Evolutionary conservation across 2,888 invertebrate species (phyloP).

Genomic region (Drosophila austrosaltans): DNA sequence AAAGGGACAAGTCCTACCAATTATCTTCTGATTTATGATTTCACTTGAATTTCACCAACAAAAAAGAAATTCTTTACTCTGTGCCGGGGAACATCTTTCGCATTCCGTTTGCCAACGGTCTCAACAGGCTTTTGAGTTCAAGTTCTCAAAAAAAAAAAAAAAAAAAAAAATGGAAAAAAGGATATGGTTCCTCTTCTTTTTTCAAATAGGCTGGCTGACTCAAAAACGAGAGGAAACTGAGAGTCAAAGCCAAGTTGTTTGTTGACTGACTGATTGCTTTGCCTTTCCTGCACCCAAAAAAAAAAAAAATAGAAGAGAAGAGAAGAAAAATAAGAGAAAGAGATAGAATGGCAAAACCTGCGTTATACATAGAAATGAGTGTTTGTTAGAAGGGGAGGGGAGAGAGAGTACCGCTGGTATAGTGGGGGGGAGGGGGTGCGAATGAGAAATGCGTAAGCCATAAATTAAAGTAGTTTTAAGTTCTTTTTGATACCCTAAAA

Average conservation of each 20-base stretch:
- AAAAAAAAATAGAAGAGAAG: slow-evolving; percentile 38
- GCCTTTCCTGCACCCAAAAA: slow-evolving; percentile 32
- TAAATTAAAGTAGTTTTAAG: slow-evolving; percentile 78
- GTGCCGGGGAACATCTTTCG: slow-evolving; percentile 13
- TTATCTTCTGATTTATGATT: slow-evolving; percentile 51
- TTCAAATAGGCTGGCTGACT: slow-evolving; percentile 1
- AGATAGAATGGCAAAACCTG: not conserved
- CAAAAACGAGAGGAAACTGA: slow-evolving; percentile 33
- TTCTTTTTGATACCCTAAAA: slow-evolving; percentile 34
- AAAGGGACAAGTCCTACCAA: slow-evolving; percentile 28
- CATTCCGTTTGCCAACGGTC: slow-evolving; percentile 14
- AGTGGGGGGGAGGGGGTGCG: slow-evolving; percentile 3
- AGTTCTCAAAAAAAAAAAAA: slow-evolving; percentile 7
- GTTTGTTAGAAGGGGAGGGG: not conserved
- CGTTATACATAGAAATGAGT: not conserved
- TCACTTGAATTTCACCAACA: slow-evolving; percentile 43
- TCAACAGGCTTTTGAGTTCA: slow-evolving; percentile 38
- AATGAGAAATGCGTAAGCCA: slow-evolving; percentile 73
- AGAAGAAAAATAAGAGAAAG: slow-evolving; percentile 24
- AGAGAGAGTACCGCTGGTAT: too few relatives aligned
- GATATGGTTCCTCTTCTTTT: not conserved
- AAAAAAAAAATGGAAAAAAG: not conserved
- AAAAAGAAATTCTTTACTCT: slow-evolving; percentile 15
- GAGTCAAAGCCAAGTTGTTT: slow-evolving; percentile 51
- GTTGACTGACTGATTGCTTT: slow-evolving; percentile 75